Evolutionary conservation across 30 jellyfish, hydroid and myxozoan species (phyloP), one percentile per base, ranked within the genome.

Genomic region (Mastigias papua): DNA sequence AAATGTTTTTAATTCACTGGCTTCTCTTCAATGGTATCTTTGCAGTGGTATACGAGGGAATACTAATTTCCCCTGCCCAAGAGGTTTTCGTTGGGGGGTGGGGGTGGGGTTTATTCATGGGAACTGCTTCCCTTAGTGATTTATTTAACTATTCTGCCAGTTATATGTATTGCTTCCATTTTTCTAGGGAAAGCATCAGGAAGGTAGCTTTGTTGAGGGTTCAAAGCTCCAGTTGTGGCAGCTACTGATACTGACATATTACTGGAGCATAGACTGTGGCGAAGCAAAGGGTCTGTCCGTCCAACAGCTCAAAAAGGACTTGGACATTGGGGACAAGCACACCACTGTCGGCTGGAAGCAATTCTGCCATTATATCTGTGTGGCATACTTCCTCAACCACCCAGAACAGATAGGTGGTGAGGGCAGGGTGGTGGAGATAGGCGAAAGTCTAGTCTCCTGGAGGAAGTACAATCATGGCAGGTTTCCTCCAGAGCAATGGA

Each of bases 261-360:
- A 33, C 48, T 77, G 33, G 88, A 54, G 78, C 20, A n/a, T 63
- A 32, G 48, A 42, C 79, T 63, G 78, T 20, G 88, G 79, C 32
- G 13, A 46, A 35, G n/a, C 78, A 0, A 48, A 85, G 35, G 83
- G 88, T 28, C 25, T 77, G 34, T 0, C 46, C 79, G 21, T 10
- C 32, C 11, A 46, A 7, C 72, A 21, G n/a, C 74, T 60, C 0
- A 26, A 1, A 42, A 27, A 48, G 60, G 88, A 77, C 35, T 85
- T 77, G n/a, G 50, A 50, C 0, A 77, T 77, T 60, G 42, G 42
- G 57, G 32, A 69, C 54, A 23, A 69, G 6, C 63, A 63, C 23
- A 80, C 90, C 61, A 48, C 58, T n/a, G 90, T 80, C 1, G 90
- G 25, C 49, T 80, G 88, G 90, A 28, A 57, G 32, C 90, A 80